Base-by-base conservation (phyloP, 2,888 invertebrate species). In the Tipula unca region DNA sequence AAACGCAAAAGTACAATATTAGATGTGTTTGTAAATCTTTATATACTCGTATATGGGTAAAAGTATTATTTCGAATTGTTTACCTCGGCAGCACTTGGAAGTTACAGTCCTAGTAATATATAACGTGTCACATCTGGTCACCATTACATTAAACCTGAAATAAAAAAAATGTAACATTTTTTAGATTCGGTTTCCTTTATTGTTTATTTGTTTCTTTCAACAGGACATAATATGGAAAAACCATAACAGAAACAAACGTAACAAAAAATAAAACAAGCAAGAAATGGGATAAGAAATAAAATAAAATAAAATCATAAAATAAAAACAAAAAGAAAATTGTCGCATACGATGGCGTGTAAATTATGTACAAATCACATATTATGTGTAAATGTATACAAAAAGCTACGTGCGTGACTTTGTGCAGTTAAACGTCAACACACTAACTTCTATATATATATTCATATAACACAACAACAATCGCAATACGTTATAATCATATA, bases 261-360 rank as follows among this genome's bases (percentile, higher is more conserved):
- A 32, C 4, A 83, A 83, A 83, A n/a, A 17, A 83, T 83, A n/a
- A n/a, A n/a, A 32, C 4, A 82, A 17, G 54, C 3, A 54, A 69
- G 39, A 54, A 48, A n/a, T 17, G 3, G 69, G 69, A 69, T 69
- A 69, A 69, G 69, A 69, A 69, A 69, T 10, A 1, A 69, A 69
- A 83, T 0, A 29, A 82, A 29, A 29, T 1, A 83, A n/a, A n/a
- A n/a, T n/a, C n/a, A n/a, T n/a, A n/a, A n/a, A n/a, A n/a, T n/a
- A n/a, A n/a, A n/a, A n/a, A n/a, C n/a, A n/a, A 32, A 32, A 83
- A 32, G 32, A 29, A 83, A 83, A 29, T 83, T 83, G 83, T 83
- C 83, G 83, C 83, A 83, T 83, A 32, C 83, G 32, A 83, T 83
- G 83, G 83, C 83, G 83, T 83, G 83, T 32, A 83, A 83, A 83